Evolutionary conservation across 2,113 vertebrate genomes (phyloP), one percentile per base, ranked within the genome.

Genomic region (Apeltes quadracus): DNA sequence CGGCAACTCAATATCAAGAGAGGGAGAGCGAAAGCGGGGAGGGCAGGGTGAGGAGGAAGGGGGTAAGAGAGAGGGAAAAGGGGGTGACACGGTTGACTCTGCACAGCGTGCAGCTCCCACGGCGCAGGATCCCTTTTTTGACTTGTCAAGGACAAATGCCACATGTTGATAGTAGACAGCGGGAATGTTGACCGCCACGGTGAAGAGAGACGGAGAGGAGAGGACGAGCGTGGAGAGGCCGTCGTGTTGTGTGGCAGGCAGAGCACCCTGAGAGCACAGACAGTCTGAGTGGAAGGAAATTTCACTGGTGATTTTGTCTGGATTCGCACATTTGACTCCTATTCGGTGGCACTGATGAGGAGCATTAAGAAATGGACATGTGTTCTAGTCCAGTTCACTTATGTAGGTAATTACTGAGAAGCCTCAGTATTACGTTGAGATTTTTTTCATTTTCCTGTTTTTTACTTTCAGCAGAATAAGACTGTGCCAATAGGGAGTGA

Each of bases 121-220:
- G 91, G 95, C 86, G 95, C 90, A 90, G 78, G 84, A 92, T 3
- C 94, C 94, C 93, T 94, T 93, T n/a, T 95, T 87, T 87, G 94
- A 93, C 92, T 90, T 93, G 94, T 96, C 95, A 96, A 93, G 94
- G 96, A 96, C 97, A 96, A 96, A 94, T 95, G 94, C 94, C 96
- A 96, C 96, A 96, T 96, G 96, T 95, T 96, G 95, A 95, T 94
- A 94, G 91, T 87, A 92, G 93, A 73, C 84, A 83, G 78, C 91
- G 93, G 91, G 86, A 82, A 76, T 77, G 79, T 67, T 39, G 76
- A 58, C 46, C 22, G 64, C n/a, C 20, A 48, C 5, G 12, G 75
- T 87, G 63, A 89, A 63, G 64, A 72, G 67, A 75, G 64, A 61
- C 20, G 23, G 53, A 59, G 36, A 50, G 48, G 93, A 91, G 90